Evolutionary conservation across 2,113 vertebrate genomes (phyloP).

Genomic region (Carollia perspicillata): DNA sequence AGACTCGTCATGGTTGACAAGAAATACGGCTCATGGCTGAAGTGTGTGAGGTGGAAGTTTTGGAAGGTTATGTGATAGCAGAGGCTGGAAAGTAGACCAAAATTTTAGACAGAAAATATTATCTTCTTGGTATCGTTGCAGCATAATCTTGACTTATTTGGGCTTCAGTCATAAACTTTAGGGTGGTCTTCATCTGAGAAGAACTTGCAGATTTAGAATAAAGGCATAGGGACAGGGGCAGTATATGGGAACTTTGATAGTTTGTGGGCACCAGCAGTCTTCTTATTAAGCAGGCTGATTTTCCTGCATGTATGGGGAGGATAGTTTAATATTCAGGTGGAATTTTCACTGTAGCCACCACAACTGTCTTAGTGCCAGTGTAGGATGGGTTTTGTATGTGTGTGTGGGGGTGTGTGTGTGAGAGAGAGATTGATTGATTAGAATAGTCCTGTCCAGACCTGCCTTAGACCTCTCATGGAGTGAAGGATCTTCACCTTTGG

Average conservation of each 20-base stretch:
- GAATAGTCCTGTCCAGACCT: not conserved
- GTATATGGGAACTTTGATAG: not conserved
- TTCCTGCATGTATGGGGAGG: not conserved
- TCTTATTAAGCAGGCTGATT: not conserved
- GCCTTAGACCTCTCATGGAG: not conserved
- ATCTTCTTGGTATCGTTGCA: not conserved
- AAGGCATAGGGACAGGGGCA: not conserved
- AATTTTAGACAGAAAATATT: constrained; percentile 12
- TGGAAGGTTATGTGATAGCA: not conserved
- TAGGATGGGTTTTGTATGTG: not conserved
- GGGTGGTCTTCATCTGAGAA: not conserved
- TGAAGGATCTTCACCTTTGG: not conserved
- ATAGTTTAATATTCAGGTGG: not conserved
- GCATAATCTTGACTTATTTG: not conserved
- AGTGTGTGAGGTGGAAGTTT: not conserved
- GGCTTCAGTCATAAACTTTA: not conserved
- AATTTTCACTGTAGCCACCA: not conserved
- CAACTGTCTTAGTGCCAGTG: not conserved
- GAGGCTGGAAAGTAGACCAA: not conserved
- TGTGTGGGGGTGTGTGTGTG: not conserved
- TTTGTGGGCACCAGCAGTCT: not conserved
- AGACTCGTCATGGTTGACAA: not conserved
- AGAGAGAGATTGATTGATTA: not conserved
- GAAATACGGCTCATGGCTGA: not conserved
- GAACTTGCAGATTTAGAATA: not conserved